Conservation (phyloP, 2,797 vertebrate genomes). For the Trematomus bernacchii region DNA sequence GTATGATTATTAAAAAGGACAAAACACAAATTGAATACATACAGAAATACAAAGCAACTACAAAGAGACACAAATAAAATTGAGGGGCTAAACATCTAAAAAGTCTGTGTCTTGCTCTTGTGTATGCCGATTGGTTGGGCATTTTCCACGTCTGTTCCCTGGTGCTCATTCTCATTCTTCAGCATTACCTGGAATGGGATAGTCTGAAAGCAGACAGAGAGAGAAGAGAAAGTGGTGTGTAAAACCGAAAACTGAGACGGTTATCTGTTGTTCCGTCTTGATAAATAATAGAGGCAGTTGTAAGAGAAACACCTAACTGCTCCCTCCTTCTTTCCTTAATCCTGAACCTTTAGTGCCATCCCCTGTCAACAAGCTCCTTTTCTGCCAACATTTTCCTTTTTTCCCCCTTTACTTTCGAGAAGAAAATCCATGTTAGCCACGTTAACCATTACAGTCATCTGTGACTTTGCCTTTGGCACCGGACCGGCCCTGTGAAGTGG, state of each 20-base stretch:
- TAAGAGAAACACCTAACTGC: constrained; percentile 18
- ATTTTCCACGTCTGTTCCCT: too few species aligned
- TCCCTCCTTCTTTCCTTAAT: background rate
- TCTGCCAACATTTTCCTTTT: background rate
- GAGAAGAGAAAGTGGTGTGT: constrained; percentile 35
- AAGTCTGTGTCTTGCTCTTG: too few species aligned
- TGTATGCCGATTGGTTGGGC: too few species aligned
- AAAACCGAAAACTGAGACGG: constrained; percentile 38
- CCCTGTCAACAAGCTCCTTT: background rate
- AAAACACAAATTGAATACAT: too few species aligned
- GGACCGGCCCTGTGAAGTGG: constrained; percentile 56
- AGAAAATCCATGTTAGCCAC: background rate
- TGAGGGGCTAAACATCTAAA: too few species aligned
- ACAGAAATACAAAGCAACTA: too few species aligned
- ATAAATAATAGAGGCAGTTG: constrained; percentile 63
- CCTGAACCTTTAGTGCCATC: background rate
- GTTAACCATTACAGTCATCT: constrained; percentile 61
- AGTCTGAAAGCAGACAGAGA: background rate
- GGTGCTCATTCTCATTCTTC: too few species aligned
- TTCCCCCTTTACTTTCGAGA: background rate
- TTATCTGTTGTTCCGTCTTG: constrained; percentile 37
- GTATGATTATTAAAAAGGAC: too few species aligned
- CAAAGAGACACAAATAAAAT: too few species aligned
- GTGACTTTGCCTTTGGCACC: constrained; percentile 59
- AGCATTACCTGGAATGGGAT: constrained; percentile 12